Base-by-base conservation (phyloP, 2,888 invertebrate genomes). In the Aporophyla nigra region DNA sequence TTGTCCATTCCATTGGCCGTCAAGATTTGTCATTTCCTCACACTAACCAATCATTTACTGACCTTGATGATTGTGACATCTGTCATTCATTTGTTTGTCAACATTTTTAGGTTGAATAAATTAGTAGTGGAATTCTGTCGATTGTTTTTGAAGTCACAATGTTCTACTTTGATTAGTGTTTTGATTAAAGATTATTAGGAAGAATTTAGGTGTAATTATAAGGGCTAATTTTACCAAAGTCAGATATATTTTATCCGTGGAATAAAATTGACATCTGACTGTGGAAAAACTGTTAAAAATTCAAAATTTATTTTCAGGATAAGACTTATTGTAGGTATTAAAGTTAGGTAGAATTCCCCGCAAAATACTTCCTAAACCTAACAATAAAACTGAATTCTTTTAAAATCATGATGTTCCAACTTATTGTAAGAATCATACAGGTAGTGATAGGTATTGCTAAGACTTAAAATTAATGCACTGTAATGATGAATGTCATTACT, bases 21-120 rank as follows among this genome's bases (percentile, higher is more conserved):
- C 78, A 82, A 86, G 90, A 93, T 90, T 92, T 88, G 90, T 90
- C 76, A 87, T 89, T 91, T 93, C 92, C 91, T 87, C 74, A 69
- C 69, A 85, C 54, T 66, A 56, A 51, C 27, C 80, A 86, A 71
- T 84, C n/a, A 59, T 27, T 59, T 33, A 74, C 74, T 85, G 80
- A 82, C 78, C 74, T 78, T 87, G 80, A 62, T 76, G 16, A 54
- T 66, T 75, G 33, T 62, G 16, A 7, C 19, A 67, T 19, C 24
- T 59, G 56, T 46, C 33, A 46, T 58, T 62, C 33, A 46, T 63
- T 71, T 58, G 24, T 70, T 74, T 63, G 14, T 27, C 5, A 19
- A 59, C 10, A 33, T 40, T 65, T 3, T 53, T 46, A 14, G 0
- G 2, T 46, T 40, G 0, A 33, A 46, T 40, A 58, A 78, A 56